Percentiles rank a stretch among this genome's conserved stretches.
Conservation (phyloP, 1,140 invertebrate species). For the Drosophila orosa region DNA sequence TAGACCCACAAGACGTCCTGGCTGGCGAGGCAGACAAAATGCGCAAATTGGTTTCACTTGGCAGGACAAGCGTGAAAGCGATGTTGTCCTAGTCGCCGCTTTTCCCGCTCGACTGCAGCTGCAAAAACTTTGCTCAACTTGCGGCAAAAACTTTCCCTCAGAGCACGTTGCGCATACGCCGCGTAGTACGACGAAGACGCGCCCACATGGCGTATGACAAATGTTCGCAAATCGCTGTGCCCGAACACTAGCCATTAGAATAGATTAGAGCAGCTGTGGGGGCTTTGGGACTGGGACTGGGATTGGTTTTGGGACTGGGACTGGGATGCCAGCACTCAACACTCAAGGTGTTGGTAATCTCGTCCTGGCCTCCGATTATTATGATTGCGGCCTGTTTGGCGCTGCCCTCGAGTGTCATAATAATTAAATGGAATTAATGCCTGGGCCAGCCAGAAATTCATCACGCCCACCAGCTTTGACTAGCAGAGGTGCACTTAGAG, state of each 20-base stretch:
- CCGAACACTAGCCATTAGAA: conserved; percentile 36
- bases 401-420: conserved; percentile 46
- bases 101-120: conserved; percentile 16
- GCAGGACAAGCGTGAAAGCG: conserved; percentile 69
- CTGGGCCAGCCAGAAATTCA: conserved; percentile 47
- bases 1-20: conserved; percentile 12
- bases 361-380: conserved; percentile 13
- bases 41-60: conserved; percentile 65
- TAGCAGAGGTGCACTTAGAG: neutral
- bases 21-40: conserved; percentile 53
- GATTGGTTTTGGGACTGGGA: neutral
- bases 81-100: conserved; percentile 41
- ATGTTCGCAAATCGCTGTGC: conserved; percentile 45
- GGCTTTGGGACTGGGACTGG: neutral
- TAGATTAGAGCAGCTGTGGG: conserved; percentile 15
- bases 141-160: conserved; percentile 42
- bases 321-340: conserved; percentile 15
- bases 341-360: conserved; percentile 50
- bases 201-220: conserved; percentile 52
- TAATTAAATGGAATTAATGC: conserved; percentile 57
- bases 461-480: conserved; percentile 15
- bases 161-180: conserved; percentile 39
- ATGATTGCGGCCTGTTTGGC: conserved; percentile 23
- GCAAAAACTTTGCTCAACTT: conserved; percentile 42
- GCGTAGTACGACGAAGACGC: conserved; percentile 3